These are phyloP conservation scores for Opisthocomus hoazin DNA, from an alignment of 2,113 vertebrate genomes.

Conservation along the genomic window DNA sequence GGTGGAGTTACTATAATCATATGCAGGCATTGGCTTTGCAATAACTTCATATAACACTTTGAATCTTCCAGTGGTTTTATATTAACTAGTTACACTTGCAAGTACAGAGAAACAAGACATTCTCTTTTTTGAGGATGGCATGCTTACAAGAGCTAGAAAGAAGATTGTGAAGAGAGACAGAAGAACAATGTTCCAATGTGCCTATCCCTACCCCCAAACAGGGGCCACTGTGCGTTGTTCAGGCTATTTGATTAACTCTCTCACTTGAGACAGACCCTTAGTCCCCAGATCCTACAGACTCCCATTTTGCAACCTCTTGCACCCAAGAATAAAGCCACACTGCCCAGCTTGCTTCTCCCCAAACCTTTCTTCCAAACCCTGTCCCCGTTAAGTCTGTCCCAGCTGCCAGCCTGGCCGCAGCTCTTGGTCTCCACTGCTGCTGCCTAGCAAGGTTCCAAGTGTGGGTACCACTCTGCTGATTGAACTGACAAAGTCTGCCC, in stretches of 20 bases:
- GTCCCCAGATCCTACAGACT: background rate
- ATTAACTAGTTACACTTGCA: background rate
- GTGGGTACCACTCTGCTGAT: accelerated
- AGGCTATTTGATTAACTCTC: background rate
- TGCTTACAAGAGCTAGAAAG: background rate
- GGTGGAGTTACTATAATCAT: background rate
- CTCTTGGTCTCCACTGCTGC: background rate
- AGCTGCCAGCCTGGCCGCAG: background rate
- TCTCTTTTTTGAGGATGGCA: background rate
- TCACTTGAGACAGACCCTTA: background rate
- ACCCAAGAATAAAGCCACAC: background rate
- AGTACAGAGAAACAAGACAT: background rate
- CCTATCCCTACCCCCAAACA: background rate
- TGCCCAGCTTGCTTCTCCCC: background rate
- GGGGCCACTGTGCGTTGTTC: accelerated
- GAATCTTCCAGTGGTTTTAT: background rate
- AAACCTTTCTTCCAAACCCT: background rate
- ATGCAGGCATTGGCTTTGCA: background rate
- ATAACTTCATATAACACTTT: background rate
- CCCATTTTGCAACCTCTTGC: background rate
- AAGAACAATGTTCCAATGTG: background rate
- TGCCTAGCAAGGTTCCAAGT: accelerated
- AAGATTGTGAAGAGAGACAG: accelerated
- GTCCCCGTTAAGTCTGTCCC: background rate
- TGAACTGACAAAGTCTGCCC: background rate